These are phyloP conservation scores for Drosophila malerkotliana DNA, from an alignment of 1,140 invertebrate genomes.

Conservation along the genomic window DNA sequence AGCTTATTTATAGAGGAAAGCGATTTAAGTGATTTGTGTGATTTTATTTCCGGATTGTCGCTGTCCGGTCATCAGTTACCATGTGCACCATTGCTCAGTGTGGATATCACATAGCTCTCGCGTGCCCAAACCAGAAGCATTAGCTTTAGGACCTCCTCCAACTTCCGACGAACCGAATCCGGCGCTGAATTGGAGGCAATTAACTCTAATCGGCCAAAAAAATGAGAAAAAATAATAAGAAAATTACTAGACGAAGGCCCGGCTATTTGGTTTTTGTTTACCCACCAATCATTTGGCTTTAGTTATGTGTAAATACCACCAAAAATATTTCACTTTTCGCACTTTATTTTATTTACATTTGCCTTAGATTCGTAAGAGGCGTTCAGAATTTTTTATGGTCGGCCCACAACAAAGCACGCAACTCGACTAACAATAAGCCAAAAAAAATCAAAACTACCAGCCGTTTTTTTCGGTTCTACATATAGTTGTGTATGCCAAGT, in stretches of 20 bases:
- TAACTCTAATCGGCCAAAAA: slow-evolving; percentile 57
- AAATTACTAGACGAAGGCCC: neutral
- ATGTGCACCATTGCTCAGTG: slow-evolving; percentile 85
- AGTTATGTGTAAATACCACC: slow-evolving; percentile 56
- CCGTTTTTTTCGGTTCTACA: slow-evolving; percentile 14
- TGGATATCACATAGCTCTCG: slow-evolving; percentile 88
- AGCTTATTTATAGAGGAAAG: slow-evolving; percentile 22
- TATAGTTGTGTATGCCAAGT: slow-evolving; percentile 64
- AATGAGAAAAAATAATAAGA: slow-evolving; percentile 1
- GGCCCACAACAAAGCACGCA: slow-evolving; percentile 73
- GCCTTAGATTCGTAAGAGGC: slow-evolving; percentile 21
- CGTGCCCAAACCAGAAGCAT: slow-evolving; percentile 93
- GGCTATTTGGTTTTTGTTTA: slow-evolving; percentile 47
- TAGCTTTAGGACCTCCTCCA: slow-evolving; percentile 91
- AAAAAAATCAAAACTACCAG: slow-evolving; percentile 59
- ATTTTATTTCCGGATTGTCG: slow-evolving; percentile 67
- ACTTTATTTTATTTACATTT: slow-evolving; percentile 57
- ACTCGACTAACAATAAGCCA: slow-evolving; percentile 65
- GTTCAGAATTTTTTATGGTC: slow-evolving; percentile 34
- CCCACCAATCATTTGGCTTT: slow-evolving; percentile 71
- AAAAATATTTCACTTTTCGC: slow-evolving; percentile 35
- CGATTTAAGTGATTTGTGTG: slow-evolving; percentile 61
- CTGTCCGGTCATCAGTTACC: slow-evolving; percentile 83
- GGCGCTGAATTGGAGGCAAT: slow-evolving; percentile 83
- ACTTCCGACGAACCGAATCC: slow-evolving; percentile 87